Conservation (phyloP, 2,888 invertebrate genomes). For the Drosophila niveifrons region DNA sequence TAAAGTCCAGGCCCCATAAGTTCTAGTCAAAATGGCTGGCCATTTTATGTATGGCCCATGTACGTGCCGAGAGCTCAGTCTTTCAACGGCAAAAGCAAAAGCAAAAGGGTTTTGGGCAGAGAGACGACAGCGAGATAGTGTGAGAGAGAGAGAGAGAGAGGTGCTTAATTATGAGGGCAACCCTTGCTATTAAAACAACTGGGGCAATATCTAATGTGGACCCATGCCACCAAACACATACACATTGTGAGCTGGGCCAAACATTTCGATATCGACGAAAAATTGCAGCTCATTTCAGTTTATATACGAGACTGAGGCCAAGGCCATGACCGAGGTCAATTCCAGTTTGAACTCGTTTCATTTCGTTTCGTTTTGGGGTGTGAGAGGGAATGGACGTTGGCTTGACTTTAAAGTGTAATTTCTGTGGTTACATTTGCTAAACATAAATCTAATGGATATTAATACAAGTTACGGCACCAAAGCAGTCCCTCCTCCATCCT, state of each 20-base stretch:
- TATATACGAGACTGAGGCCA: constrained; percentile 9
- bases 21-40: constrained; percentile 62
- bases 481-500: not conserved
- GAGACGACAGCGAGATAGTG: not conserved
- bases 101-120: not conserved
- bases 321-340: not conserved
- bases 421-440: constrained; percentile 78
- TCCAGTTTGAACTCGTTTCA: not conserved
- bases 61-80: constrained; percentile 66
- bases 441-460: constrained; percentile 80
- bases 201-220: constrained; percentile 68
- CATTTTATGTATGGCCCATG: constrained; percentile 69
- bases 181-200: constrained; percentile 73
- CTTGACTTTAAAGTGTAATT: constrained; percentile 76
- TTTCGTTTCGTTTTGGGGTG: too few relatives aligned
- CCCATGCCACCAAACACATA: not conserved
- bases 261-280: constrained; percentile 72
- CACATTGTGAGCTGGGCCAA: not conserved
- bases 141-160: not conserved
- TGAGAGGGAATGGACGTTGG: not conserved
- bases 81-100: constrained; percentile 50
- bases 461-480: constrained; percentile 66
- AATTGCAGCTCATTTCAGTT: constrained; percentile 62
- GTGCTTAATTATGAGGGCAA: constrained; percentile 73
- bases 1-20: constrained; percentile 77